Evolutionary conservation across 1,140 invertebrate species (phyloP).

Genomic region (Drosophila obscura): DNA sequence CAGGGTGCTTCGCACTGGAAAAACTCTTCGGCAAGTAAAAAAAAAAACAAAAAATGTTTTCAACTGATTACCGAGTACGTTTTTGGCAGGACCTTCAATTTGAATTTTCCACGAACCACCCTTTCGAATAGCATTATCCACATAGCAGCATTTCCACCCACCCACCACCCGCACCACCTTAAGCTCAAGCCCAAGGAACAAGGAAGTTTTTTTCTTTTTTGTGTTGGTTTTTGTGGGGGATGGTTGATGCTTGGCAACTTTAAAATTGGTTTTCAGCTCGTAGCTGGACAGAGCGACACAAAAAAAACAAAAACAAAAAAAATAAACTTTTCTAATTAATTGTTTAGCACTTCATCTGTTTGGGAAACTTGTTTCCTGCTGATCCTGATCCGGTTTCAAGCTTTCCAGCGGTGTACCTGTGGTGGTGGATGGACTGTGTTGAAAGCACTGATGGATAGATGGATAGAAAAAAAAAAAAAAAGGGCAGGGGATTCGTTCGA

Average conservation of each 20-base stretch:
- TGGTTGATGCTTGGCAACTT: slow-evolving; percentile 52
- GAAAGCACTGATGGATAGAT: neutral
- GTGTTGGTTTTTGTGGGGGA: slow-evolving; percentile 12
- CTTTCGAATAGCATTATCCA: neutral
- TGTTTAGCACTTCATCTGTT: slow-evolving; percentile 69
- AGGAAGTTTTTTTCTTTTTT: slow-evolving; percentile 25
- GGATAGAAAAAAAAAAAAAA: too few relatives aligned
- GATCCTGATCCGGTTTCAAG: neutral
- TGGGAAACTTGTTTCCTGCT: slow-evolving; percentile 13
- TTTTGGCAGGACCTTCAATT: slow-evolving; percentile 13
- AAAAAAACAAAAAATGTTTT: too few relatives aligned
- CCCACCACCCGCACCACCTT: too few relatives aligned
- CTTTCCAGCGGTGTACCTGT: neutral
- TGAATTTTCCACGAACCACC: slow-evolving; percentile 25
- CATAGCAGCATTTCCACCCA: neutral
- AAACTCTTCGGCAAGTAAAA: too few relatives aligned
- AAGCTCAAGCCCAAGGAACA: neutral
- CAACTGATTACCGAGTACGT: neutral
- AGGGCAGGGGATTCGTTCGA: too few relatives aligned
- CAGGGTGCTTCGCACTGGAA: too few relatives aligned
- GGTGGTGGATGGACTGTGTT: neutral
- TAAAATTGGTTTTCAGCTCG: slow-evolving; percentile 59
- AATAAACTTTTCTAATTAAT: slow-evolving; percentile 71
- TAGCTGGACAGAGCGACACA: neutral
- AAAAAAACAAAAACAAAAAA: slow-evolving; percentile 12